These are phyloP conservation scores for Limenitis arthemis DNA, from an alignment of 2,888 invertebrate genomes.

Conservation along the genomic window DNA sequence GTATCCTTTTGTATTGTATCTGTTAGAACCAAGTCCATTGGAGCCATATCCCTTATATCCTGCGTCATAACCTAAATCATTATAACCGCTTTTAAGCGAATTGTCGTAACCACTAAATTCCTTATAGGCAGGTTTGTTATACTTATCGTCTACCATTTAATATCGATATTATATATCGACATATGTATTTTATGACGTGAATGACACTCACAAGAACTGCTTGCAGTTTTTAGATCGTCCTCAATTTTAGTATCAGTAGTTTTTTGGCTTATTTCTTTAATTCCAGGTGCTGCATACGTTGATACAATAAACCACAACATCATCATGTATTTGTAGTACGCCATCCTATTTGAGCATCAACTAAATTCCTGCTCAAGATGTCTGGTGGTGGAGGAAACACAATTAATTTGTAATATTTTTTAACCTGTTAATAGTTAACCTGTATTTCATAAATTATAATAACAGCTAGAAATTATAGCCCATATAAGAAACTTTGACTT, in stretches of 20 bases:
- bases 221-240: constrained; percentile 22
- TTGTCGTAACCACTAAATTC: constrained; percentile 24
- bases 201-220: constrained; percentile 24
- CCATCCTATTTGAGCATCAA: constrained; percentile 38
- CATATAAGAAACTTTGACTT: too few species aligned
- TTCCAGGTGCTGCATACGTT: constrained; percentile 33
- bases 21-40: constrained; percentile 12
- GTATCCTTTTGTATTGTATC: constrained; percentile 6
- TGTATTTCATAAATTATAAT: too few species aligned
- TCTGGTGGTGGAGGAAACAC: background rate
- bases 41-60: constrained; percentile 18
- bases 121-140: constrained; percentile 18
- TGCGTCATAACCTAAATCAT: background rate
- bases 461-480: too few species aligned
- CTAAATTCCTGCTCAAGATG: background rate
- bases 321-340: constrained; percentile 27
- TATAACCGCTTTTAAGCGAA: constrained; percentile 1
- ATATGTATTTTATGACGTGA: too few species aligned
- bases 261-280: constrained; percentile 17
- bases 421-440: too few species aligned
- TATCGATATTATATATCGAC: too few species aligned
- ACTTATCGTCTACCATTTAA: constrained; percentile 23
- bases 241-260: constrained; percentile 12
- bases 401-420: background rate
- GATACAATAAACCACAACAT: constrained; percentile 24